phyloP scores from a whole-genome alignment of 2,888 invertebrate species.

The Tromatobia lineatoria region DNA sequence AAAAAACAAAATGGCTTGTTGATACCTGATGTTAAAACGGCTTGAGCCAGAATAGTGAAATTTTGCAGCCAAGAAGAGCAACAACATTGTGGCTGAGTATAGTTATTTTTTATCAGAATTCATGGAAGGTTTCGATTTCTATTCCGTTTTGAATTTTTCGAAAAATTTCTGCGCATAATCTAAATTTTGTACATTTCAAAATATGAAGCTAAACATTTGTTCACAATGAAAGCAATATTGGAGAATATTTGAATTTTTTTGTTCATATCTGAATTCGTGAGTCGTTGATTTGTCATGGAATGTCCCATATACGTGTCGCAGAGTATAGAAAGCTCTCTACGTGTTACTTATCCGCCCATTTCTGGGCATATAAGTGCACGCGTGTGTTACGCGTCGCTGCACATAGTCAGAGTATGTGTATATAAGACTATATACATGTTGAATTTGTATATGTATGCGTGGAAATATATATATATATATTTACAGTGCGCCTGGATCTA shows the following conservation, averaged over 20 bases:
- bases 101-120: too few relatives aligned
- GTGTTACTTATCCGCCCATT: constrained; percentile 60
- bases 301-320: not conserved
- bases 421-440: constrained; percentile 3
- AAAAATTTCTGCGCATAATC: too few relatives aligned
- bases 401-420: constrained; percentile 28
- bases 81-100: too few relatives aligned
- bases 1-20: too few relatives aligned
- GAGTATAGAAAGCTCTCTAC: constrained; percentile 34
- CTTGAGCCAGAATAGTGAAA: too few relatives aligned
- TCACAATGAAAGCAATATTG: not conserved
- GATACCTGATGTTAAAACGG: too few relatives aligned
- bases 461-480: constrained; percentile 28
- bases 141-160: too few relatives aligned
- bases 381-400: constrained; percentile 59
- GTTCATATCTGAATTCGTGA: too few relatives aligned
- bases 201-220: too few relatives aligned
- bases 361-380: constrained; percentile 57
- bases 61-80: too few relatives aligned
- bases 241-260: not conserved
- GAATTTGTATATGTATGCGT: constrained; percentile 9
- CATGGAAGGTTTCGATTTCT: too few relatives aligned
- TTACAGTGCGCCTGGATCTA: constrained; percentile 22
- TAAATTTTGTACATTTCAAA: too few relatives aligned
- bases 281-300: not conserved